Base-by-base conservation (phyloP, 1,140 invertebrate species). In the Achroia grisella region DNA sequence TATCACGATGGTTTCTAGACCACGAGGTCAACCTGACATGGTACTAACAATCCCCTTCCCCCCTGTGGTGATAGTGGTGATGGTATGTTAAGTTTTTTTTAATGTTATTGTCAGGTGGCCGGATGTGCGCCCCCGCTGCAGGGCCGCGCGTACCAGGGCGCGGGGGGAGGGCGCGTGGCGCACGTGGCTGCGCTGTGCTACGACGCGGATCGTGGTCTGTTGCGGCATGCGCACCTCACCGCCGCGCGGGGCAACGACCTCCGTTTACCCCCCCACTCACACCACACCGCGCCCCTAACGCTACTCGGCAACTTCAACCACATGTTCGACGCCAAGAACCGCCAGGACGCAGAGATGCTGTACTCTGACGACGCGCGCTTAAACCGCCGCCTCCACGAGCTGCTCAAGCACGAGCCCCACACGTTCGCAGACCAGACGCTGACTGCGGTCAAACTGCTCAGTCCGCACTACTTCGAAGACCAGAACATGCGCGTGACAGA, bases 261-360 rank as follows among this genome's bases (percentile, higher is more conserved):
- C 34, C 52, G 48, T 11, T 39, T 73, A 40, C 36, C 59, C 28
- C 61, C 75, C 31, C 74, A 77, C 57, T 9, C 29, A 13, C 67
- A 76, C 23, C 36, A 9, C 5, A 28, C 47, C 36, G 54, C 63
- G 28, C 75, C 76, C 44, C 70, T 81, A 42, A 71, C 69, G 30
- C 60, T 86, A 42, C 64, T 86, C 34, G 82, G 77, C 40, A 86
- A 84, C 62, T 81, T 86, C 61, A 79, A 82, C 52, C 73, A 71
- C 32, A 79, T 85, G 82, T 79, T 83, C 55, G 84, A 86, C 58
- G 52, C 67, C 4, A 57, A 44, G 23, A 73, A 70, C n/a, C 63
- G 76, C 6, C 55, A 52, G 27, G 75, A 75, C 56, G 77, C 84
- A 32, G 72, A 81, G 42, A 54, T 48, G n/a, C 62, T 86, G 10